Evolutionary conservation across 2,888 invertebrate genomes (phyloP).

Genomic region (Cordilura impudica): DNA sequence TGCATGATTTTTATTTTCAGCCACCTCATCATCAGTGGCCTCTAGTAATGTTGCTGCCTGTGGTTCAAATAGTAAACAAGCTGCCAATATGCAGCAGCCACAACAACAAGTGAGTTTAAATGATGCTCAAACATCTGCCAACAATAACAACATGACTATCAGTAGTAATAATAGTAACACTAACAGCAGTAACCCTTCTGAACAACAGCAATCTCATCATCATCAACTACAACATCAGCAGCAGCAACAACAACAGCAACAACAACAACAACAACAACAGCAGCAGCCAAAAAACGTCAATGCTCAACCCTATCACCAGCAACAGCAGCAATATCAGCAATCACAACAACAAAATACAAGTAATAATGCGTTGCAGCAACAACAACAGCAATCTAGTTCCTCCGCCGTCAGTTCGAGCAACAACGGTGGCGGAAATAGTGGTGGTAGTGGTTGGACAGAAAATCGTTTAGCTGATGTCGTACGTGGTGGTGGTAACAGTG

Average conservation of each 20-base stretch:
- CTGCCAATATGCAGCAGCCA: conserved; percentile 63
- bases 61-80: conserved; percentile 64
- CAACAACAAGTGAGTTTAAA: conserved; percentile 63
- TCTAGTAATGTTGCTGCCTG: conserved; percentile 61
- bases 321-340: conserved; percentile 57
- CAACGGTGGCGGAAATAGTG: conserved; percentile 52
- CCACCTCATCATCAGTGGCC: conserved; percentile 63
- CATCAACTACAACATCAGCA: conserved; percentile 37
- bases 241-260: conserved; percentile 31
- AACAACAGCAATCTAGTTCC: conserved; percentile 69
- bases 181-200: conserved; percentile 51
- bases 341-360: conserved; percentile 63
- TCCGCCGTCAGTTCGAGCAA: conserved; percentile 65
- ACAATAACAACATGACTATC: conserved; percentile 60
- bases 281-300: conserved; percentile 63
- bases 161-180: conserved; percentile 64
- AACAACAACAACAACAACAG: conserved; percentile 49
- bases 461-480: conserved; percentile 88
- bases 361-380: conserved; percentile 64
- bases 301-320: conserved; percentile 62
- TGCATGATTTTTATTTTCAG: conserved; percentile 48
- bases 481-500: conserved; percentile 75
- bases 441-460: conserved; percentile 79
- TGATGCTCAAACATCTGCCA: conserved; percentile 66
- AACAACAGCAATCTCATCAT: conserved; percentile 52